phyloP scores from a whole-genome alignment of 2,797 vertebrate species.

The Setipinna tenuifilis region DNA sequence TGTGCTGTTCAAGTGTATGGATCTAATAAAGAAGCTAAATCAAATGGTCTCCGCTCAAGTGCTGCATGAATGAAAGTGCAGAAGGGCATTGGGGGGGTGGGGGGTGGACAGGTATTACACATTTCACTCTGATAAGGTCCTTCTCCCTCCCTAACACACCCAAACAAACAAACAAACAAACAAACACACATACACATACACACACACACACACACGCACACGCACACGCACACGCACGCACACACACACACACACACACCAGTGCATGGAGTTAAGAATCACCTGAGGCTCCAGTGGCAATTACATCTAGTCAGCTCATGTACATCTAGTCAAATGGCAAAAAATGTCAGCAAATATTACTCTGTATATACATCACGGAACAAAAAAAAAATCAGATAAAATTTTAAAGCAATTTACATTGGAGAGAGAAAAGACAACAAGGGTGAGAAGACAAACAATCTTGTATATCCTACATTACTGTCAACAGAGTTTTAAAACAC shows the following conservation, averaged over 20 bases:
- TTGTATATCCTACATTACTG: constrained; percentile 50
- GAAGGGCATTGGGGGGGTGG: constrained; percentile 49
- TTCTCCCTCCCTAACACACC: constrained; percentile 6
- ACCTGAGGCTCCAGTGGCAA: constrained; percentile 71
- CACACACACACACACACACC: constrained; percentile 48
- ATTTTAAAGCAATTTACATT: constrained; percentile 68
- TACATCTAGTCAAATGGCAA: constrained; percentile 56
- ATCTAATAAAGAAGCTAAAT: constrained; percentile 44
- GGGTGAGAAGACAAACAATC: constrained; percentile 37
- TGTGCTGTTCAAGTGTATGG: constrained; percentile 20
- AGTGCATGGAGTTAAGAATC: constrained; percentile 64
- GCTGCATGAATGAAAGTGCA: constrained; percentile 31
- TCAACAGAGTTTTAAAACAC: constrained; percentile 72
- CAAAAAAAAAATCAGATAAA: constrained; percentile 56
- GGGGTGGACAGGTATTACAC: constrained; percentile 64
- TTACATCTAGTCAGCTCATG: constrained; percentile 69
- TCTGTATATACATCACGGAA: constrained; percentile 63
- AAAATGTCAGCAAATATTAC: constrained; percentile 53
- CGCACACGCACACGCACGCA: constrained; percentile 25
- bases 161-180: background rate
- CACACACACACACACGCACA: constrained; percentile 38
- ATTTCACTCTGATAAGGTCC: constrained; percentile 58
- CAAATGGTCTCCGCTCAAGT: constrained; percentile 38
- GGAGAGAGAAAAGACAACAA: constrained; percentile 52
- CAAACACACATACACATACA: background rate